Conservation (phyloP, 2,888 invertebrate genomes). For the Invenusta paracnida region DNA sequence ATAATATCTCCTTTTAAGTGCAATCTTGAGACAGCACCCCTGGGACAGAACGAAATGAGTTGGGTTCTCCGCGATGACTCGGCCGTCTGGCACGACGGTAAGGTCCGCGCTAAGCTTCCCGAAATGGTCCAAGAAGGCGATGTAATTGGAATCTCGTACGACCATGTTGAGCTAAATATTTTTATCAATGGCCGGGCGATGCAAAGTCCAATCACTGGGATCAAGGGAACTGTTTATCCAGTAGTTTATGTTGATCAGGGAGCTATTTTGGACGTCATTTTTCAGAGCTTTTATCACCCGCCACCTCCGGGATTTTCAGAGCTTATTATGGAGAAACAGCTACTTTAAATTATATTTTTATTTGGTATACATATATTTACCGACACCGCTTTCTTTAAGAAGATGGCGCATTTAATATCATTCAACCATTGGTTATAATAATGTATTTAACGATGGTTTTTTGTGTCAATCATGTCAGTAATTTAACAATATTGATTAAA, state of each 20-base stretch:
- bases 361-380: too few relatives aligned
- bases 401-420: too few relatives aligned
- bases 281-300: slow-evolving; percentile 79
- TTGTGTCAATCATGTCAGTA: too few relatives aligned
- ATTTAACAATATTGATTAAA: too few relatives aligned
- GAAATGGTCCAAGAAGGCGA: slow-evolving; percentile 78
- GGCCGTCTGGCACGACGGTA: slow-evolving; percentile 75
- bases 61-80: slow-evolving; percentile 91
- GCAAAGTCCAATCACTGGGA: slow-evolving; percentile 77
- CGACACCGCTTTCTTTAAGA: too few relatives aligned
- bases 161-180: slow-evolving; percentile 90
- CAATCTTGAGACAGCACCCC: slow-evolving; percentile 68
- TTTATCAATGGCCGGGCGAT: slow-evolving; percentile 83
- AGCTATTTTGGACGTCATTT: slow-evolving; percentile 87
- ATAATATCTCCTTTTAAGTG: neutral
- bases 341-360: slow-evolving; percentile 69
- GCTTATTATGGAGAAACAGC: slow-evolving; percentile 91
- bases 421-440: too few relatives aligned
- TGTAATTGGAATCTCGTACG: slow-evolving; percentile 80
- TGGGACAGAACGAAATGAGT: slow-evolving; percentile 78
- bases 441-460: too few relatives aligned
- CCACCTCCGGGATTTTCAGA: slow-evolving; percentile 79
- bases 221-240: slow-evolving; percentile 81
- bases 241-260: slow-evolving; percentile 93
- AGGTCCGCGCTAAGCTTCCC: slow-evolving; percentile 70